Evolutionary conservation across 2,113 vertebrate species (phyloP).

Genomic region (Podocnemis expansa): DNA sequence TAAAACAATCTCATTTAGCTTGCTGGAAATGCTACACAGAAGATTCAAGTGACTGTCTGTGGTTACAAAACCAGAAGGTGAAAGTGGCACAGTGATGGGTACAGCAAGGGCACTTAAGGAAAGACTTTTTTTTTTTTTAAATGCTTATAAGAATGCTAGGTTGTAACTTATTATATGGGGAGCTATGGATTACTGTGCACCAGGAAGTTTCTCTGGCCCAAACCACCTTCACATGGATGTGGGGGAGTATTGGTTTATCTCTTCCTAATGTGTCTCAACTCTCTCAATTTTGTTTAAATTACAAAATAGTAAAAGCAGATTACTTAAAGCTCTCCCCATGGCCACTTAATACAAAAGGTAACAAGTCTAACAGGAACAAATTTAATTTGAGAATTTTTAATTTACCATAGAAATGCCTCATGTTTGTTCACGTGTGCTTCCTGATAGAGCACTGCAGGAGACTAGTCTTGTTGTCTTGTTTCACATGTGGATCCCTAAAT

Average conservation of each 20-base stretch:
- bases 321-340: neutral
- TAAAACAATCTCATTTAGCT: neutral
- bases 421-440: neutral
- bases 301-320: neutral
- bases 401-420: too few relatives aligned
- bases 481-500: rapidly evolving
- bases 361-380: neutral
- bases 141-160: neutral
- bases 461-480: neutral
- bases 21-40: rapidly evolving
- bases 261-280: neutral
- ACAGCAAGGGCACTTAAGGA: neutral
- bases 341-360: neutral
- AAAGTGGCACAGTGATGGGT: neutral
- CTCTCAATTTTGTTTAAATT: neutral
- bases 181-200: neutral
- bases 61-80: neutral
- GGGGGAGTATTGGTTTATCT: rapidly evolving
- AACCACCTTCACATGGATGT: rapidly evolving
- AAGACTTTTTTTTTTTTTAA: too few relatives aligned
- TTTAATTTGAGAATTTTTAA: neutral
- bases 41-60: neutral
- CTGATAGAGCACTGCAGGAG: neutral
- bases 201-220: neutral
- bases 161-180: neutral